Evolutionary conservation across 2,888 invertebrate species (phyloP).

Genomic region (Cheilosia urbana): DNA sequence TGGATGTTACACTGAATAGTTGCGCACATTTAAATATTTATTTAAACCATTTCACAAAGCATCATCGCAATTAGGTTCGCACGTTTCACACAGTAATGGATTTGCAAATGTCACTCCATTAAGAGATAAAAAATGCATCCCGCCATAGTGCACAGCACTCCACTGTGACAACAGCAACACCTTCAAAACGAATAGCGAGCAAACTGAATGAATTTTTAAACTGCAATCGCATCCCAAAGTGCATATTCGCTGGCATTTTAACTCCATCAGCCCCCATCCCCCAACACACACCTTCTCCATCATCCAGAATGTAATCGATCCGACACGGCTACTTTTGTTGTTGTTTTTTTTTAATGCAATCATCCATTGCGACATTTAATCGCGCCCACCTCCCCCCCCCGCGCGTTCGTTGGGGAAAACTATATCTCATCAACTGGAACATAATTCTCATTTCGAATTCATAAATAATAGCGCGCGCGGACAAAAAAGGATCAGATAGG

Average conservation of each 20-base stretch:
- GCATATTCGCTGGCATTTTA: conserved; percentile 10
- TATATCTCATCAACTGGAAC: conserved; percentile 73
- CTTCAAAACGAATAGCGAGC: conserved; percentile 39
- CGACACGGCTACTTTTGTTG: background rate
- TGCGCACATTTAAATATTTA: background rate
- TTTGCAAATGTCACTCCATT: conserved; percentile 70
- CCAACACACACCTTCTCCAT: conserved; percentile 17
- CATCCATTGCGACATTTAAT: conserved; percentile 62
- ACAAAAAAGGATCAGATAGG: conserved; percentile 71
- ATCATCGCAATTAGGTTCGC: conserved; percentile 40
- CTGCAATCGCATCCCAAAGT: conserved; percentile 28
- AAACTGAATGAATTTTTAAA: conserved; percentile 59
- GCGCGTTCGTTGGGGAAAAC: conserved; percentile 50
- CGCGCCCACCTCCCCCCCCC: background rate
- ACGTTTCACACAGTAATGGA: conserved; percentile 61
- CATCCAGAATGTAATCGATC: conserved; percentile 63
- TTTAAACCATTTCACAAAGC: conserved; percentile 25
- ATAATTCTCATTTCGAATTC: conserved; percentile 71
- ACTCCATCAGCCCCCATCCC: background rate
- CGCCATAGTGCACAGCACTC: conserved; percentile 62
- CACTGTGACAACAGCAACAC: conserved; percentile 48
- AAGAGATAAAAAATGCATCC: conserved; percentile 63
- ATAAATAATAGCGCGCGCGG: conserved; percentile 56
- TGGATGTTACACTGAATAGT: no score
- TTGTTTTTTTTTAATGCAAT: conserved; percentile 40